These are phyloP conservation scores for Tubulanus polymorphus DNA, from an alignment of 2,888 invertebrate species.

Conservation along the genomic window DNA sequence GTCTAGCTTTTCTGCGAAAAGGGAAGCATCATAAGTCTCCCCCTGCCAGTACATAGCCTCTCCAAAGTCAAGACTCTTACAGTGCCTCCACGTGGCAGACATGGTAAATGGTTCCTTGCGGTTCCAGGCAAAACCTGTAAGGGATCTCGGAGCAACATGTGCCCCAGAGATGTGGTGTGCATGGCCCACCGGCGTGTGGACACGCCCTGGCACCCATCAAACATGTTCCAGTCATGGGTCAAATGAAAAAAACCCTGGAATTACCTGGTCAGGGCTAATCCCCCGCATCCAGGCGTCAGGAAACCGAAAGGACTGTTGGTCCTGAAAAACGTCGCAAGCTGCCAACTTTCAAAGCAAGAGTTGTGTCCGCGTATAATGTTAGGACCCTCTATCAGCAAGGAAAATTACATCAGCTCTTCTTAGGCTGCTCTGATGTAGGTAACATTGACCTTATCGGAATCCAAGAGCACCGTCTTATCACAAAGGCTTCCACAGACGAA, in stretches of 20 bases:
- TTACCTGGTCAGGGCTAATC: background rate
- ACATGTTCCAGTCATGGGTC: no score
- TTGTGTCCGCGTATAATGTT: background rate
- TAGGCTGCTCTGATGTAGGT: background rate
- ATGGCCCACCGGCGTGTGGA: no score
- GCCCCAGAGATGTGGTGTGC: no score
- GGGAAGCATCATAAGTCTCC: conserved; percentile 14
- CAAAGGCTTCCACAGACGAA: background rate
- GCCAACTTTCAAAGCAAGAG: background rate
- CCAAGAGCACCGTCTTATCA: background rate
- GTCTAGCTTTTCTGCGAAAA: no score
- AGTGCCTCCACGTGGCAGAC: conserved; percentile 15
- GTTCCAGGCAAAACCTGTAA: conserved; percentile 14
- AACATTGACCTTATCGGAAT: background rate
- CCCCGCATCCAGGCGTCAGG: background rate
- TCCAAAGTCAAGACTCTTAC: conserved; percentile 9
- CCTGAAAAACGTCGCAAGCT: background rate
- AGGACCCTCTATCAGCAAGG: background rate
- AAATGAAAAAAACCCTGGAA: background rate
- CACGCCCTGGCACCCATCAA: no score
- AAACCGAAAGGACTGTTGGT: background rate
- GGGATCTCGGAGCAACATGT: no score
- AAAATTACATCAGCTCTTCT: background rate
- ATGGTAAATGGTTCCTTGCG: conserved; percentile 9
- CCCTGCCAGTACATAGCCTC: conserved; percentile 18